phyloP scores from a whole-genome alignment of 1,140 invertebrate species.

The Macrosteles quadrilineatus region DNA sequence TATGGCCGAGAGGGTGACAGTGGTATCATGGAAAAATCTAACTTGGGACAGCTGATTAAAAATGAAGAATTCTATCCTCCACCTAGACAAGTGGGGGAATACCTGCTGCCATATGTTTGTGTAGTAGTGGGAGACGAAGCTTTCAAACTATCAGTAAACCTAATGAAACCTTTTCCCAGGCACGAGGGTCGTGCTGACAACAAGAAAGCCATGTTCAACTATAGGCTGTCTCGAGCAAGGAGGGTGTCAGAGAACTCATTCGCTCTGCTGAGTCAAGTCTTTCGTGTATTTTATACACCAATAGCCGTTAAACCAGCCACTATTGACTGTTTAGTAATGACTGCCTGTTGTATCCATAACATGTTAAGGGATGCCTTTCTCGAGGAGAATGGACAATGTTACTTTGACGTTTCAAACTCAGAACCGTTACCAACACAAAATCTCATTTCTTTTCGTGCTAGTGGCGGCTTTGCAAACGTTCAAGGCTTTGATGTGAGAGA shows the following conservation, averaged over 20 bases:
- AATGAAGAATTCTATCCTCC: constrained; percentile 29
- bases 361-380: constrained; percentile 35
- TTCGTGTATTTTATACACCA: constrained; percentile 39
- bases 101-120: constrained; percentile 44
- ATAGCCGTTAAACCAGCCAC: constrained; percentile 31
- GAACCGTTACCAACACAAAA: constrained; percentile 28
- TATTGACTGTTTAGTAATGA: constrained; percentile 22
- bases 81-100: background rate
- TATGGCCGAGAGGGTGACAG: constrained; percentile 49
- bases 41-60: constrained; percentile 36
- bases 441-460: constrained; percentile 33
- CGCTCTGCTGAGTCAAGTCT: constrained; percentile 36
- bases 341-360: constrained; percentile 34
- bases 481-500: constrained; percentile 7
- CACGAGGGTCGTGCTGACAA: constrained; percentile 33
- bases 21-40: constrained; percentile 37
- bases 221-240: too few species aligned
- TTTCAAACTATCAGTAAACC: constrained; percentile 42
- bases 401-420: background rate
- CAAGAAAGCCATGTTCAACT: constrained; percentile 42
- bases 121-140: constrained; percentile 48
- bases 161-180: constrained; percentile 47
- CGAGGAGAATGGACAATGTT: constrained; percentile 23
- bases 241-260: constrained; percentile 43
- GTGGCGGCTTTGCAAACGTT: constrained; percentile 31